phyloP scores from a whole-genome alignment of 2,797 vertebrate genomes.

The Trachurus trachurus region DNA sequence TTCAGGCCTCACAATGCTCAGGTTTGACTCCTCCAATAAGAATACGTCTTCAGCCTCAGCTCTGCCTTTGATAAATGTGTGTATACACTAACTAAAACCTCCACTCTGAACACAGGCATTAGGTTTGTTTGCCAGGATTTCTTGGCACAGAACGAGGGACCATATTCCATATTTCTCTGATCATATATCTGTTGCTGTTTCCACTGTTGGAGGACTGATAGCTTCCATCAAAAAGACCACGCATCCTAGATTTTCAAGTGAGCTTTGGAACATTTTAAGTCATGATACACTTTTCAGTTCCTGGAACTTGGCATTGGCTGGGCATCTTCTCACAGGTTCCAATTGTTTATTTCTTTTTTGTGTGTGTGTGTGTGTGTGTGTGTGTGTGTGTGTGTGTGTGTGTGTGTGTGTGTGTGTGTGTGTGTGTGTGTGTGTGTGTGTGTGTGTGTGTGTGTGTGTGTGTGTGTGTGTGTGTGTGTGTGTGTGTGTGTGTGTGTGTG shows the following conservation, averaged over 20 bases:
- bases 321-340: slow-evolving; percentile 47
- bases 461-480: too few species aligned
- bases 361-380: too few species aligned
- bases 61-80: slow-evolving; percentile 13
- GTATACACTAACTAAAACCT: slow-evolving; percentile 20
- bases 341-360: too few species aligned
- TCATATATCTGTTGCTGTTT: slow-evolving; percentile 52
- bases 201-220: slow-evolving; percentile 58
- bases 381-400: too few species aligned
- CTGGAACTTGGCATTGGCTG: slow-evolving; percentile 38
- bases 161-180: slow-evolving; percentile 48
- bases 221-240: slow-evolving; percentile 49
- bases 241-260: slow-evolving; percentile 47
- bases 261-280: slow-evolving; percentile 54
- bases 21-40: background rate
- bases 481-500: too few species aligned
- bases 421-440: too few species aligned
- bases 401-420: too few species aligned
- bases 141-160: slow-evolving; percentile 53
- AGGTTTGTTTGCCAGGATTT: slow-evolving; percentile 48
- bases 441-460: too few species aligned
- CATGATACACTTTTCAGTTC: slow-evolving; percentile 46
- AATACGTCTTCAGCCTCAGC: too few species aligned
- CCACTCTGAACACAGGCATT: slow-evolving; percentile 42
- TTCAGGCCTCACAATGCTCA: background rate